phyloP scores from a whole-genome alignment of 2,797 vertebrate species.

The Fundulus diaphanus region DNA sequence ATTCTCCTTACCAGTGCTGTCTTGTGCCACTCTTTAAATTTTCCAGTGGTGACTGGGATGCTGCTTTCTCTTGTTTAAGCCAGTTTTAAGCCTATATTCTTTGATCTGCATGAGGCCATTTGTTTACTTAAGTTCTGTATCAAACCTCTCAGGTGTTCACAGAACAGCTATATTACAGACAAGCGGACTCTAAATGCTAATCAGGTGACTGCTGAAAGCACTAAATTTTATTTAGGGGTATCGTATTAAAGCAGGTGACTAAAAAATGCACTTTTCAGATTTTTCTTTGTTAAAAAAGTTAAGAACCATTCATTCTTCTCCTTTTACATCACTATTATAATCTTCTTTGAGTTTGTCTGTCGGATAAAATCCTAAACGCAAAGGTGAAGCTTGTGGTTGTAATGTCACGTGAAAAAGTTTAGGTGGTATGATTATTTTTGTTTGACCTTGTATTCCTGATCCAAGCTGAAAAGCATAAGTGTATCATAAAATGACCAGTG shows the following conservation, averaged over 20 bases:
- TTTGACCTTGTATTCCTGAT: background rate
- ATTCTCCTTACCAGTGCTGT: background rate
- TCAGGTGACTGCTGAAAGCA: background rate
- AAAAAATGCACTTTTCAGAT: background rate
- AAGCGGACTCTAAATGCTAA: background rate
- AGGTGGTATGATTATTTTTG: background rate
- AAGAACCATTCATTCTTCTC: background rate
- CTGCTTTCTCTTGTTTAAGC: too few species aligned
- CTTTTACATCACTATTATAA: background rate
- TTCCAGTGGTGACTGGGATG: background rate
- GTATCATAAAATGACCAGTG: conserved; percentile 82
- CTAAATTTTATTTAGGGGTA: background rate
- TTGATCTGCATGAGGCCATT: background rate
- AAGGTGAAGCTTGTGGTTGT: background rate
- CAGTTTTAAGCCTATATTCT: background rate
- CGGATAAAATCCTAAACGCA: background rate
- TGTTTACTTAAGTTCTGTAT: background rate
- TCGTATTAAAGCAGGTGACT: too few species aligned
- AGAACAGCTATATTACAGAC: background rate
- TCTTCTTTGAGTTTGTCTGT: background rate
- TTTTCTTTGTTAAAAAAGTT: background rate
- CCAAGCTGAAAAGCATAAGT: conserved; percentile 38
- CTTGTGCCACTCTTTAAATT: background rate
- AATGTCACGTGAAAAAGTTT: background rate
- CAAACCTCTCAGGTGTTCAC: background rate